Evolutionary conservation across 2,113 vertebrate genomes (phyloP), one percentile per base, ranked within the genome.

Genomic region (Rhegmatorhina hoffmannsi): DNA sequence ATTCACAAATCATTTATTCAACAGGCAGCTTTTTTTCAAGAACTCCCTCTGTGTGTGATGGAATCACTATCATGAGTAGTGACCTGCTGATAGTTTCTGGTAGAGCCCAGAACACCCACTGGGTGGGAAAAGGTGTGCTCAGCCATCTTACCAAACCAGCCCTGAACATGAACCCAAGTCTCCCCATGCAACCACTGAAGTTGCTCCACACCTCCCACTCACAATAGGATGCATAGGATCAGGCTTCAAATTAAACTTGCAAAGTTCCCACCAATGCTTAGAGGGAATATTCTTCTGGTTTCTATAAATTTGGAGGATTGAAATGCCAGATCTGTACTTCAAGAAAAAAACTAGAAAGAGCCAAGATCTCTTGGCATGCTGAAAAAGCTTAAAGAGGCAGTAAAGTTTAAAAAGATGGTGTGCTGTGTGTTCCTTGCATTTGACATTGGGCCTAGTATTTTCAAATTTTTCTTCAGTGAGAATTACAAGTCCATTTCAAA

Each of bases 361-460:
- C 2, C 6, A 79, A 33, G 24, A 19, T 6, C 19, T 1, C 2
- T 64, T 66, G 10, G 17, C 13, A 7, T 26, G 8, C 10, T 7
- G 7, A 25, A 58, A 53, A 17, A 31, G 3, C 3, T 52, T 67
- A n/a, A 31, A 46, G 31, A 46, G 15, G 29, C 33, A 20, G 29
- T 44, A 66, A 29, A 33, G 20, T 29, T 46, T 67, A 24, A 70
- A 82, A 60, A 29, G 7, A 7, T 18, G 8, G 16, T n/a, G 5
- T 26, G 12, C 0, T 23, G 18, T 0, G 0, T 33, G 9, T 28
- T 73, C 13, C 13, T 83, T 86, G 31, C 8, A 23, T 73, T 58
- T 89, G 17, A 11, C 5, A 29, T 25, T 16, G 3, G 21, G 25
- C 4, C 19, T 76, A 73, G 21, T 34, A 9, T 56, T 89, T 77